phyloP scores from a whole-genome alignment of 2,113 vertebrate genomes.

The Colossoma macropomum region DNA sequence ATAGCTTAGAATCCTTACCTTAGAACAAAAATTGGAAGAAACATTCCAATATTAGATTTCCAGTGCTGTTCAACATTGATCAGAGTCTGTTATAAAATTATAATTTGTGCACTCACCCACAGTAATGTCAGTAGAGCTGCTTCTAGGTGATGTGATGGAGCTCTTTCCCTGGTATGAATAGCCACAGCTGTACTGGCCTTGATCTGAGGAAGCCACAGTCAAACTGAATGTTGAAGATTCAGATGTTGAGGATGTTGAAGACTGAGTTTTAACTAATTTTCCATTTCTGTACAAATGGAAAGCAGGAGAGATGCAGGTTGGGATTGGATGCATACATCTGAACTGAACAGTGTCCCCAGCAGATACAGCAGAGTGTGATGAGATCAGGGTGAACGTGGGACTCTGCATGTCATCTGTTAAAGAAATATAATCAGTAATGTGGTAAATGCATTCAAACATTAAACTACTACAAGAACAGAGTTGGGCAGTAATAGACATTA shows the following conservation, averaged over 20 bases:
- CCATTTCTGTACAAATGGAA: slow-evolving; percentile 36
- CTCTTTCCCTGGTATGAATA: slow-evolving; percentile 31
- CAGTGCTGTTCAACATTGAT: too few species aligned
- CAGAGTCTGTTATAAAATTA: too few species aligned
- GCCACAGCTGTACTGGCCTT: slow-evolving; percentile 48
- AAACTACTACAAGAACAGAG: too few species aligned
- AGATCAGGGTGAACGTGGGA: slow-evolving; percentile 29
- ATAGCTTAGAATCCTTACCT: too few species aligned
- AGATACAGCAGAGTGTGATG: slow-evolving; percentile 19
- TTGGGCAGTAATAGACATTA: too few species aligned
- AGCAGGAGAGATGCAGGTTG: slow-evolving; percentile 21
- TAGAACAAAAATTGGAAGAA: too few species aligned
- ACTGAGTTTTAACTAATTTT: not conserved
- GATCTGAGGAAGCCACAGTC: slow-evolving; percentile 26
- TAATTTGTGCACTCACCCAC: slow-evolving; percentile 33
- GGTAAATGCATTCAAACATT: not conserved
- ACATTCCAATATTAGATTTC: too few species aligned
- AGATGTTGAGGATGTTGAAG: not conserved
- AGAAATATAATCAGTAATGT: not conserved
- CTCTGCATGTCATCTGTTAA: slow-evolving; percentile 62
- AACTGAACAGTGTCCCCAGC: slow-evolving; percentile 43
- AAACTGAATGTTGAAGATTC: slow-evolving; percentile 5
- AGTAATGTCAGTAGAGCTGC: slow-evolving; percentile 29
- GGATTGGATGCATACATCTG: slow-evolving; percentile 25
- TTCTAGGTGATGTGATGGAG: slow-evolving; percentile 13